These are phyloP conservation scores for Pitta sordida DNA, from an alignment of 2,113 vertebrate species.

Conservation along the genomic window DNA sequence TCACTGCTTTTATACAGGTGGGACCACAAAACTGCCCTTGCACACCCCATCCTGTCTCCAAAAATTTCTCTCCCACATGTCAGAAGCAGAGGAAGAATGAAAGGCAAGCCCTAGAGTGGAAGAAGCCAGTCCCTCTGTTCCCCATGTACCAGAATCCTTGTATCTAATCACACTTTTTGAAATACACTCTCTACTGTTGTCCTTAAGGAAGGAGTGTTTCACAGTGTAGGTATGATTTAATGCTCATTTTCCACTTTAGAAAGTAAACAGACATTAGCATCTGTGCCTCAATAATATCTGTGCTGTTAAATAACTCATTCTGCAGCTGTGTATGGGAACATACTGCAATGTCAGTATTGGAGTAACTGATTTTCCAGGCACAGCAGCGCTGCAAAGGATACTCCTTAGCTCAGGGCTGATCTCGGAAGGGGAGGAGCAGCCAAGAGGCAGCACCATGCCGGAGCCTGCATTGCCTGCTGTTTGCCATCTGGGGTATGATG, in stretches of 20 bases:
- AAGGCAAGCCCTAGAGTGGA: not conserved
- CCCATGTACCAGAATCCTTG: not conserved
- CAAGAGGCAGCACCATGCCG: fast-evolving
- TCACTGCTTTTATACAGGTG: not conserved
- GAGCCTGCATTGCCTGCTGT: not conserved
- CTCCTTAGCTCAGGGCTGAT: not conserved
- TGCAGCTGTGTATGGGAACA: conserved; percentile 29
- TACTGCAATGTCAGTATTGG: not conserved
- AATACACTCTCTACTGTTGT: not conserved
- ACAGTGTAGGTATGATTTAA: conserved; percentile 17
- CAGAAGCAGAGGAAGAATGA: not conserved
- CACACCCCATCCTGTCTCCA: not conserved
- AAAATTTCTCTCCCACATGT: fast-evolving
- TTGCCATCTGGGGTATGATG: not conserved
- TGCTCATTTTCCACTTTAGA: not conserved
- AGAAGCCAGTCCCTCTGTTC: not conserved
- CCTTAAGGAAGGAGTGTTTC: not conserved
- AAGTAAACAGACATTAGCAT: not conserved
- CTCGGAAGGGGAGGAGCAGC: not conserved
- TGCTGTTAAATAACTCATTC: not conserved
- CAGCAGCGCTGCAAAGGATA: not conserved
- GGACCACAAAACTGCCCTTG: not conserved
- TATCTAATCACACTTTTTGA: not conserved
- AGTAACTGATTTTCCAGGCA: not conserved
- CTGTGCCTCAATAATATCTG: not conserved